Evolutionary conservation across 2,113 vertebrate genomes (phyloP).

Genomic region (Odobenus rosmarus): DNA sequence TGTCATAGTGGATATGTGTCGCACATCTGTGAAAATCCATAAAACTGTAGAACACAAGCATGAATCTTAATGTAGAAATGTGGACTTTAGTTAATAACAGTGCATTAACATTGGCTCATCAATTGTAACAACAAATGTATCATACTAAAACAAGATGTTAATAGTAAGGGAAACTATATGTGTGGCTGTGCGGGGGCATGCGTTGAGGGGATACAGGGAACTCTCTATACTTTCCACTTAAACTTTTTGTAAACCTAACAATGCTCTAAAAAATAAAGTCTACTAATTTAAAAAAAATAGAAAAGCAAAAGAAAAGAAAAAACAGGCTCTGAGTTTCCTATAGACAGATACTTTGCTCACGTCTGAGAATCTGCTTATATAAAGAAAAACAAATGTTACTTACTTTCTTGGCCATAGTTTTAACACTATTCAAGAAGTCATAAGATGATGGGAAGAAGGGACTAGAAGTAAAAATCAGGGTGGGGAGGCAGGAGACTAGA

Average conservation of each 20-base stretch:
- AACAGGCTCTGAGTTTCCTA: background rate
- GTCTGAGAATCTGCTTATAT: background rate
- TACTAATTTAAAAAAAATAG: background rate
- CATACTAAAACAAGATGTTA: background rate
- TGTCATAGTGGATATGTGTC: no score
- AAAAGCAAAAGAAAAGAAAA: background rate
- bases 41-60: background rate
- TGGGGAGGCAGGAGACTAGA: background rate
- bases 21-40: background rate
- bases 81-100: background rate
- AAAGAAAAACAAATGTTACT: background rate
- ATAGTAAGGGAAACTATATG: background rate
- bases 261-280: background rate
- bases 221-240: background rate
- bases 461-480: background rate
- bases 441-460: background rate
- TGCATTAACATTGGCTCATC: background rate
- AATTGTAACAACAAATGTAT: background rate
- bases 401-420: background rate
- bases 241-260: background rate
- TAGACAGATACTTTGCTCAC: background rate
- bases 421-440: background rate
- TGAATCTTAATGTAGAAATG: background rate
- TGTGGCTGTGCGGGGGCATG: fast-evolving
- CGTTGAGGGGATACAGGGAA: background rate